These are phyloP conservation scores for Phalacrocorax pelagicus DNA, from an alignment of 2,113 vertebrate species.

Conservation along the genomic window DNA sequence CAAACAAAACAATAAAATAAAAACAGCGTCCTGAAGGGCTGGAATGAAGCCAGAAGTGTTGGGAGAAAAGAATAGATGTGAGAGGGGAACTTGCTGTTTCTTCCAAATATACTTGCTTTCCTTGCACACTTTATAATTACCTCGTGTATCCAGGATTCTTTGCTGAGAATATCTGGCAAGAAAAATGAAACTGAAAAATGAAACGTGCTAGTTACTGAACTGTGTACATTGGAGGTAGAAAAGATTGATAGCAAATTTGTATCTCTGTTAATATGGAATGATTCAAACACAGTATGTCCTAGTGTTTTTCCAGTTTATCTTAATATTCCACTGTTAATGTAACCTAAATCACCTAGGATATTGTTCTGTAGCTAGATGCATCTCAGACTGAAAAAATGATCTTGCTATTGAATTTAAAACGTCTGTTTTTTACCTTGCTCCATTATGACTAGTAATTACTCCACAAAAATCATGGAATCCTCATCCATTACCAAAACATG, in stretches of 20 bases:
- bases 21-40: neutral
- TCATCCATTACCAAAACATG: neutral
- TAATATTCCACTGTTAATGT: neutral
- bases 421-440: neutral
- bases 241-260: neutral
- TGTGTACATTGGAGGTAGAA: neutral
- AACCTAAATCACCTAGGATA: neutral
- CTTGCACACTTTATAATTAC: neutral
- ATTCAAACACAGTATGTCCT: neutral
- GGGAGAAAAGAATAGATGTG: neutral
- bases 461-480: neutral
- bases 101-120: neutral
- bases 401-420: neutral
- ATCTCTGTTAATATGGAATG: neutral
- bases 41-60: neutral
- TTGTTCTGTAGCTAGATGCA: neutral
- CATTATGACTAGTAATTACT: neutral
- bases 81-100: neutral
- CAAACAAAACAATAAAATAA: neutral
- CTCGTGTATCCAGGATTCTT: neutral
- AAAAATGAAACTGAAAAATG: neutral
- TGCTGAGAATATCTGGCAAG: neutral
- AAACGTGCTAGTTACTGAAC: neutral
- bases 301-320: neutral
- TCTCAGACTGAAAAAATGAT: neutral